Evolutionary conservation across 1,140 invertebrate species (phyloP), one percentile per base, ranked within the genome.

Genomic region (Lepidurus apus): DNA sequence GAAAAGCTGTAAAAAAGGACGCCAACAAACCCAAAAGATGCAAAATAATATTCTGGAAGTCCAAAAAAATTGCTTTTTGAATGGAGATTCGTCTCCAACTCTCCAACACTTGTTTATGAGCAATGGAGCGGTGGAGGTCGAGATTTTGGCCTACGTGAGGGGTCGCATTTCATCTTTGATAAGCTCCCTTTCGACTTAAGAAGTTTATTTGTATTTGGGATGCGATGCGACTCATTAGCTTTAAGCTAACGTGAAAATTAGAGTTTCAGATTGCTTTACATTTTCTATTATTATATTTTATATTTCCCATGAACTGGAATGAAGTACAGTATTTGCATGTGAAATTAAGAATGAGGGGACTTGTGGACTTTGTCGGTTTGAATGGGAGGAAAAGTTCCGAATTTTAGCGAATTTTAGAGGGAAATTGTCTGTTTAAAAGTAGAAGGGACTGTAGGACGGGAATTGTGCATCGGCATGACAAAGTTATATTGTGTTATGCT

Each of bases 131-230:
- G 53, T 65, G 53, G 53, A 65, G 53, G 53, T 65, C 53, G 53
- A 21, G 53, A 21, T 65, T 65, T 65, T 65, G 53, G 53, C 53
- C 53, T 65, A 65, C 53, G 53, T 65, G 53, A 65, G 53, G 53
- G 53, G 53, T 65, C 53, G 53, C 53, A n/a, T 65, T 65, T 65
- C 53, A 65, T 65, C 53, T 65, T 65, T 65, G 53, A 65, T 65
- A 65, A 65, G 53, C 8, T 65, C n/a, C 53, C 53, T 13, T n/a
- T n/a, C 13, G 53, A 65, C 53, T 65, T 65, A 0, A n/a, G 11
- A 65, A 65, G 21, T 13, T 65, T 65, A n/a, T 65, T 21, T n/a
- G 17, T 9, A 65, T 26, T 1, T 26, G 26, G 26, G 34, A 34
- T 34, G 34, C 34, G 34, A 34, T 34, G 53, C 53, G 53, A 65